Conservation (phyloP, 2,797 vertebrate species). For the Sebastes steindachneri region DNA sequence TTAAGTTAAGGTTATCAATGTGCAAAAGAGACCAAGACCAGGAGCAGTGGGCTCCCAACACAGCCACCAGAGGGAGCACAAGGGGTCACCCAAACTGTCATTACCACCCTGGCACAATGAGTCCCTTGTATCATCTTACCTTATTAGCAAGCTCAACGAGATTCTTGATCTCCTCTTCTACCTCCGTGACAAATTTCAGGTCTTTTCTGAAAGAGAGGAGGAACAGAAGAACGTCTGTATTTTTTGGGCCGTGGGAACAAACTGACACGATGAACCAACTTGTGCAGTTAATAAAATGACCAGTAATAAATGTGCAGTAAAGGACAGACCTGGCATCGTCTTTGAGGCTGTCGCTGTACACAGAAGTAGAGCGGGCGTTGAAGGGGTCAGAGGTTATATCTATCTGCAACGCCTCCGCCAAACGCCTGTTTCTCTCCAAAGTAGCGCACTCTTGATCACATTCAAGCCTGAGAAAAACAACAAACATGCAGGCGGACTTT, state of each 20-base stretch:
- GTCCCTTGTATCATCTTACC: conserved; percentile 76
- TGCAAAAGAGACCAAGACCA: too few species aligned
- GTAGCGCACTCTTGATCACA: conserved; percentile 95
- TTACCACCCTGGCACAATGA: neutral
- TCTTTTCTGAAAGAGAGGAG: conserved; percentile 89
- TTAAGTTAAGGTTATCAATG: too few species aligned
- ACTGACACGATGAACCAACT: neutral
- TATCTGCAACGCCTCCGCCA: conserved; percentile 96
- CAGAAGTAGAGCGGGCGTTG: conserved; percentile 86
- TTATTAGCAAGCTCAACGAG: conserved; percentile 94
- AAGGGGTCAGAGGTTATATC: conserved; percentile 93
- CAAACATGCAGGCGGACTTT: neutral
- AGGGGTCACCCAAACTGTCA: neutral
- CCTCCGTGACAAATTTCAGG: conserved; percentile 93
- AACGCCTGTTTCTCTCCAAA: conserved; percentile 92
- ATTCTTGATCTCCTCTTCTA: conserved; percentile 95
- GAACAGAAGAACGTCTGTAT: neutral
- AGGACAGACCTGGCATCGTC: conserved; percentile 91
- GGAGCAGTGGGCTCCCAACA: too few species aligned
- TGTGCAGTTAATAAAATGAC: neutral
- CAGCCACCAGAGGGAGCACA: conserved; percentile 50
- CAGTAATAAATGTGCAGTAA: neutral
- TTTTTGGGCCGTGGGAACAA: neutral
- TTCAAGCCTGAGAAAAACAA: conserved; percentile 83
- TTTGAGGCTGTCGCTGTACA: conserved; percentile 94